Evolutionary conservation across 2,797 vertebrate species (phyloP), one percentile per base, ranked within the genome.

Genomic region (Pipistrellus pipistrellus): DNA sequence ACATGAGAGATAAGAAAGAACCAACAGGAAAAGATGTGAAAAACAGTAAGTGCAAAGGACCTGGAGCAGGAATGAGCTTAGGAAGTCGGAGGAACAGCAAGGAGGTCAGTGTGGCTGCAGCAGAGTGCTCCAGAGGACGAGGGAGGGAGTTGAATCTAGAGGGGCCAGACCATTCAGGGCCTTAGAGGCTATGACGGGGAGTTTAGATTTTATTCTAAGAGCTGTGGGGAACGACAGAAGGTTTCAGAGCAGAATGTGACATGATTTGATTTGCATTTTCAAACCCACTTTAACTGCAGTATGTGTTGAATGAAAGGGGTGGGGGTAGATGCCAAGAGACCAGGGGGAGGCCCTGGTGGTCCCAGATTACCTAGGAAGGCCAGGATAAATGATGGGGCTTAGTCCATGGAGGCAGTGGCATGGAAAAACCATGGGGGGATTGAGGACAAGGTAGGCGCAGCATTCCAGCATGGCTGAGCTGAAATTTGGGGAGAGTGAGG

Each of bases 131-230:
- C 25, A 9, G 9, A 62, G 53, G 38, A 44, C 53, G 46, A 1
- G 32, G 0, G 62, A 64, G 18, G 25, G 17, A 23, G 18, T 32
- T 0, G 44, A 38, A 7, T 25, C 18, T 64, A 77, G 48, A 53
- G 66, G 57, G 11, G 48, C 57, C 38, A 15, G 71, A 57, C 44
- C 18, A 12, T 0, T 7, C 41, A 14, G 69, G 53, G 20, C 38
- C n/a, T 53, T 32, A 8, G 46, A 11, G 23, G 55, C 38, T 72
- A 0, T 1, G 30, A n/a, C 44, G 35, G 18, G 17, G 9, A 48
- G 32, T 35, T 14, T n/a, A 30, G 68, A 35, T 71, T 71, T 93
- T 71, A 69, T 62, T 30, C 57, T 85, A 77, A 77, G 68, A 91
- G 81, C 30, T 46, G 12, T 3, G 41, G 55, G 55, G 57, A 62